Base-by-base conservation (phyloP, 2,888 invertebrate species). In the Stegophylla sp. region DNA sequence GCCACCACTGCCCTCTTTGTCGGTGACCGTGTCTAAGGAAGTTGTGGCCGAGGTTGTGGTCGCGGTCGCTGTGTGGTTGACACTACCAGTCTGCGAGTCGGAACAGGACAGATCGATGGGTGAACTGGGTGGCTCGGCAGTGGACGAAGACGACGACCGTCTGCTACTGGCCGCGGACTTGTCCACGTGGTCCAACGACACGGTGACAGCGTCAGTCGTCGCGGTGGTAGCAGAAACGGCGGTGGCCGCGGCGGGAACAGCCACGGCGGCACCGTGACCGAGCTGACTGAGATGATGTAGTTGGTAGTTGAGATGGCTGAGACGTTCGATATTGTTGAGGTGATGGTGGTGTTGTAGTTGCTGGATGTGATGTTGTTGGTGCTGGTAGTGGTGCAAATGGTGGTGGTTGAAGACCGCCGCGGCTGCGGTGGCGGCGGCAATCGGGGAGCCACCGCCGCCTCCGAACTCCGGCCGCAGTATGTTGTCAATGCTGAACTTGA, bases 381-480 rank as follows among this genome's bases (percentile, higher is more conserved):
- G 53, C 23, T 59, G 5, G 59, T 59, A 15, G 28, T 45, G 12
- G 41, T 64, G 34, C 12, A 41, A 41, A n/a, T 43, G 9, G 26
- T 66, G 28, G 41, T 45, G 74, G 51, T 41, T 51, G 64, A 64
- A 41, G 34, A 26, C 41, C 9, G 34, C 64, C 2, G 7, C 41
- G 13, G 17, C 73, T 7, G 34, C 41, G 64, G 48, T 26, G 5
- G 61, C 41, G 51, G 26, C 51, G 5, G 51, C 41, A 4, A n/a
- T 48, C 75, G 75, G 64, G 75, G 64, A 13, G 1, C 26, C 3
- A 13, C 43, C 23, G 4, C 59, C 79, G 41, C 79, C 79, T 0
- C 93, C 93, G 83, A 93, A 93, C 85, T 93, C 93, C 0, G 93
- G 93, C 84, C 92, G 91, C 20, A 94, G 86, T 64, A 94, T 94